Evolutionary conservation across 2,113 vertebrate genomes (phyloP), one percentile per base, ranked within the genome.

Genomic region (Etheostoma spectabile): DNA sequence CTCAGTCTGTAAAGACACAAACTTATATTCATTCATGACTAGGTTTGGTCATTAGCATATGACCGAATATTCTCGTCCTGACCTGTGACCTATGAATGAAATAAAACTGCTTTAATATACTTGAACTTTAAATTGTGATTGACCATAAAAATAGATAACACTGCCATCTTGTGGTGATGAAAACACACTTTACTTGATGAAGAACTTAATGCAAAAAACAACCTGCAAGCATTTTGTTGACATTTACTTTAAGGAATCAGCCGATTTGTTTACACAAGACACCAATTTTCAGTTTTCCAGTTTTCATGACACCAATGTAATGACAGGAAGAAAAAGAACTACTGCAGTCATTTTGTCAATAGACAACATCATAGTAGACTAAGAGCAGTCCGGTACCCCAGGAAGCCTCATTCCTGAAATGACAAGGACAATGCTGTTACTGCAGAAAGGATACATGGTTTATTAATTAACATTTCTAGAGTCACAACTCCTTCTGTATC

Each of bases 321-420:
- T 8, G 22, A 77, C 38, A 69, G n/a, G 5, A 65, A 52, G 27
- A 61, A 24, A 48, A 66, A 62, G 0, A 1, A 21, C 30, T 16
- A 16, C 10, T 61, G 8, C 18, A 69, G 38, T 11, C 42, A 24
- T 16, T 42, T 14, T 12, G 33, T 65, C 30, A 42, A 45, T 38
- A 67, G 7, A 51, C 15, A 52, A 56, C 3, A 74, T 51, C 13
- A 56, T 15, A 33, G 63, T 42, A 66, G 52, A 55, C 24, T 11
- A 71, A 18, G 30, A 77, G 61, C 15, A 33, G 80, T 51, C 30
- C 8, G 6, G 7, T 79, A 64, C 46, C 30, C 0, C 6, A 61
- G 51, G 74, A 83, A 30, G 74, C 45, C 61, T 92, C 80, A 92
- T 0, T 89, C 8, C 91, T 93, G 83, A 72, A 92, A 91, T 53